Evolutionary conservation across 2,797 vertebrate species (phyloP).

Genomic region (Sparidentex hasta): DNA sequence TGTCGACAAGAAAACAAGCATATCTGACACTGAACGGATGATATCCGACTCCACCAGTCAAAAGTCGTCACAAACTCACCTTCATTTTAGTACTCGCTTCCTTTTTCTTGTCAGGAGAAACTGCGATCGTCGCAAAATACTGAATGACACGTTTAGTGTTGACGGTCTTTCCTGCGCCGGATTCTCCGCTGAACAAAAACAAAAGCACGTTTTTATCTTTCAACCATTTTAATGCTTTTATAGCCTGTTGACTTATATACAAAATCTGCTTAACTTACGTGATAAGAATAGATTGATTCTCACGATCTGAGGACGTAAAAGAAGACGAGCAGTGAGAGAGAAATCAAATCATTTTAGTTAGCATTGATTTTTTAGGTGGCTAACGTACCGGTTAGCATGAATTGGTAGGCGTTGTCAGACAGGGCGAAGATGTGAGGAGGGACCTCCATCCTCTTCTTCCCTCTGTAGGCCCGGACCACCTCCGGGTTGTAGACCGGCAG

Average conservation of each 20-base stretch:
- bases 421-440: slow-evolving; percentile 92
- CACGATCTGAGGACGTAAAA: slow-evolving; percentile 81
- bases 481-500: slow-evolving; percentile 88
- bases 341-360: background rate
- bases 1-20: background rate
- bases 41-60: background rate
- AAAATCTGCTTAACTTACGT: slow-evolving; percentile 81
- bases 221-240: background rate
- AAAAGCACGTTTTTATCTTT: background rate
- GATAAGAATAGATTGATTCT: slow-evolving; percentile 91
- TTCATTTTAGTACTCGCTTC: slow-evolving; percentile 66
- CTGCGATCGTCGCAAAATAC: slow-evolving; percentile 77
- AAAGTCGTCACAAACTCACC: slow-evolving; percentile 32
- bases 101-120: slow-evolving; percentile 67
- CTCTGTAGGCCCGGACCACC: slow-evolving; percentile 86
- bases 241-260: background rate
- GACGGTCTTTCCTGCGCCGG: slow-evolving; percentile 80
- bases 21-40: too few relatives aligned
- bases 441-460: slow-evolving; percentile 89
- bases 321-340: slow-evolving; percentile 10
- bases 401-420: slow-evolving; percentile 91
- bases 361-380: background rate
- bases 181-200: slow-evolving; percentile 68
- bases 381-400: slow-evolving; percentile 84
- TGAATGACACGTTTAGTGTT: slow-evolving; percentile 81